phyloP scores from a whole-genome alignment of 2,113 vertebrate species.

The Mus spicilegus region DNA sequence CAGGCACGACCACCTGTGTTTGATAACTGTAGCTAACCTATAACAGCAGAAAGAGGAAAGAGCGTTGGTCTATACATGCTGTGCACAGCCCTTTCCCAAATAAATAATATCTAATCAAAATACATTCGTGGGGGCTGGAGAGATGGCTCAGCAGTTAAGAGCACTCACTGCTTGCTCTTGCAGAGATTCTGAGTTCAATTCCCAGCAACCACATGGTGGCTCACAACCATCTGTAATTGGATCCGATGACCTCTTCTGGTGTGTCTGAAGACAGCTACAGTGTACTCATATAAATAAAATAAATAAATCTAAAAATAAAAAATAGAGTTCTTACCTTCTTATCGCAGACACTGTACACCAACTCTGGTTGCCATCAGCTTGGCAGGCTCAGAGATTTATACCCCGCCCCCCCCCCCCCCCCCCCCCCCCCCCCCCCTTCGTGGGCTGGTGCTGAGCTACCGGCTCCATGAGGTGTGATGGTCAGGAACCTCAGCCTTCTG shows the following conservation, averaged over 20 bases:
- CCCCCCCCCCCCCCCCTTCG: background rate
- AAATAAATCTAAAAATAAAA: background rate
- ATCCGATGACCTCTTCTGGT: background rate
- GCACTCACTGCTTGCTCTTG: too few relatives aligned
- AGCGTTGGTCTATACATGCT: too few relatives aligned
- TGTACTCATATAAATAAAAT: background rate
- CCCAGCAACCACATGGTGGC: background rate
- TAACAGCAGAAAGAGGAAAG: background rate
- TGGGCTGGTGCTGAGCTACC: background rate
- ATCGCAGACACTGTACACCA: background rate
- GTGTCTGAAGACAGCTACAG: too few relatives aligned
- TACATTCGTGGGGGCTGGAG: background rate
- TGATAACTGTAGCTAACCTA: too few relatives aligned
- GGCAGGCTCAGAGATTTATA: background rate
- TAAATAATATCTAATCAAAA: background rate
- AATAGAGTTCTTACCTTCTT: background rate
- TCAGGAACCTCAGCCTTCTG: conserved; percentile 1
- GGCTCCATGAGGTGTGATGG: background rate
- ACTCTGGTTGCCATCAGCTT: background rate
- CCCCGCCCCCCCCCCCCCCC: too few relatives aligned
- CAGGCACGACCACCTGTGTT: background rate
- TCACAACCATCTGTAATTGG: background rate
- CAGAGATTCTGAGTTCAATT: too few relatives aligned
- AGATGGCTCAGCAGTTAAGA: too few relatives aligned
- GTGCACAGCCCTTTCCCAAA: background rate